Percentiles rank a stretch among this genome's conserved stretches.
Conservation (phyloP, 2,888 invertebrate genomes). For the Pomacea canaliculata region DNA sequence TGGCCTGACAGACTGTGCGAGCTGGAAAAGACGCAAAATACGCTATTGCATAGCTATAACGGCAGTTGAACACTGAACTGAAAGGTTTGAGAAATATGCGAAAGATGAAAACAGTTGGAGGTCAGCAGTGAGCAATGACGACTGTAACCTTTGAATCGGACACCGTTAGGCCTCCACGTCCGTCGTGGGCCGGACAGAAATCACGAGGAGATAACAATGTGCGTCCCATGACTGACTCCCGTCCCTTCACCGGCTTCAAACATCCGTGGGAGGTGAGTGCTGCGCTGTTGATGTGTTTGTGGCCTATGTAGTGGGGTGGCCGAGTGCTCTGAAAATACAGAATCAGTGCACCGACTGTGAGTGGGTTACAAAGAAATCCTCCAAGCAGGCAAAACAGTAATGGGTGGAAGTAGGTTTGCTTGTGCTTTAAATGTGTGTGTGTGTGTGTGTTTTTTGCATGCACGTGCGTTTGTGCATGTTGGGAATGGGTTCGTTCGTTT, state of each 20-base stretch:
- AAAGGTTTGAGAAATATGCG: no score
- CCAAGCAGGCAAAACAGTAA: no score
- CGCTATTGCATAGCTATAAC: no score
- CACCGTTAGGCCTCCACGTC: neutral
- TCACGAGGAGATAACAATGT: neutral
- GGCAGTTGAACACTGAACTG: no score
- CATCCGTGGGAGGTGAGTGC: conserved; percentile 33
- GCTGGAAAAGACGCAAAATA: no score
- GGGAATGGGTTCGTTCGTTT: neutral
- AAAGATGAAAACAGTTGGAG: no score
- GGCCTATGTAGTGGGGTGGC: no score
- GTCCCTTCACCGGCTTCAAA: neutral
- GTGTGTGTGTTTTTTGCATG: neutral
- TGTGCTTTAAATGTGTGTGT: neutral
- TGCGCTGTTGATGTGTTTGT: neutral
- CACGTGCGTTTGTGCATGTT: neutral
- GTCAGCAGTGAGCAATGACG: conserved; percentile 2
- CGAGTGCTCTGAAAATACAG: no score
- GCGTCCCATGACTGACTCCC: conserved; percentile 5
- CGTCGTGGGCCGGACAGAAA: neutral
- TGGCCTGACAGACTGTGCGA: no score
- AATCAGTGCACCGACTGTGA: no score
- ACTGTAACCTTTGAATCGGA: conserved; percentile 17
- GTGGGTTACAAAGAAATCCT: no score
- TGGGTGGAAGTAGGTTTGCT: neutral